Conservation (phyloP, 1,140 invertebrate species). For the Ganaspis sp. region DNA sequence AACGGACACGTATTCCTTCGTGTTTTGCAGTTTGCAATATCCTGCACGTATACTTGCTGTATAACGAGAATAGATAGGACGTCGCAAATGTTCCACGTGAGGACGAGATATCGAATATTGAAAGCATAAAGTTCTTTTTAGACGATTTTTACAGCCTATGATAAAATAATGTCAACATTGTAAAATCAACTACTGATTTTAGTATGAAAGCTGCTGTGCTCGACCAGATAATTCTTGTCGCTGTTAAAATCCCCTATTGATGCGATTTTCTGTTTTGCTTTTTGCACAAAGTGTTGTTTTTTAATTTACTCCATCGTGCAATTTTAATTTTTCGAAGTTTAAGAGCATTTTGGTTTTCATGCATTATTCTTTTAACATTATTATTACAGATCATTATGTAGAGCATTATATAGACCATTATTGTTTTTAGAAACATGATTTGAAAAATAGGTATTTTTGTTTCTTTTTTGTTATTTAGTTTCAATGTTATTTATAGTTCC, state of each 20-base stretch:
- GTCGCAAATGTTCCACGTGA: neutral
- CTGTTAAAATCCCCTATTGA: neutral
- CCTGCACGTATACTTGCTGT: neutral
- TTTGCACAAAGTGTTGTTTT: neutral
- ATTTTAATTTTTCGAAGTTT: no score
- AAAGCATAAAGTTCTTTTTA: neutral
- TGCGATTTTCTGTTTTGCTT: neutral
- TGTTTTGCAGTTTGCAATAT: constrained; percentile 41
- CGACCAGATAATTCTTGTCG: neutral
- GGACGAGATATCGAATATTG: constrained; percentile 11
- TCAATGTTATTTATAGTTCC: no score
- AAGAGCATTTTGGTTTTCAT: no score
- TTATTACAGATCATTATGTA: no score
- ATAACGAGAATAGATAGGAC: constrained; percentile 3
- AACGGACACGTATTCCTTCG: constrained; percentile 43
- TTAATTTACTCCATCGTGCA: no score
- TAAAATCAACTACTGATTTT: constrained; percentile 1
- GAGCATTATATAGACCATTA: no score
- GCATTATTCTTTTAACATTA: no score
- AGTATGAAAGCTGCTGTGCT: neutral
- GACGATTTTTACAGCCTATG: neutral
- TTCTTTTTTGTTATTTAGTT: no score
- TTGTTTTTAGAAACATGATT: no score
- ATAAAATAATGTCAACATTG: constrained; percentile 14
- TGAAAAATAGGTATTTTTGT: no score